Base-by-base conservation (phyloP, 2,888 invertebrate species). In the Diadegma fenestrale region DNA sequence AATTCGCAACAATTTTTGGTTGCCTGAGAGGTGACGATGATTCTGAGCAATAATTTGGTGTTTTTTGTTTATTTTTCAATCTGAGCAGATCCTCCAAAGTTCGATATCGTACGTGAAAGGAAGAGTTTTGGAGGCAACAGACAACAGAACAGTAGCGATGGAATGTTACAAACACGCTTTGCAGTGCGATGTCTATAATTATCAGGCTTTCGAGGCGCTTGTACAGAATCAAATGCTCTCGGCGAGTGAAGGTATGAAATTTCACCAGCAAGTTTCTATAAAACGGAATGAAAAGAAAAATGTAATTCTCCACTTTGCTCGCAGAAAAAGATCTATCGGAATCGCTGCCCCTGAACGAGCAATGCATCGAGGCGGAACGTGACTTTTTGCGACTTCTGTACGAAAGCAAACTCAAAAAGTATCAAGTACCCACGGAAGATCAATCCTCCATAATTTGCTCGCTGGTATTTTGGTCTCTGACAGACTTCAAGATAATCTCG, bases 161-260 rank as follows among this genome's bases (percentile, higher is more conserved):
- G 98, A 97, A 89, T 98, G 97, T 91, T 98, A 98, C 91, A 96
- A 97, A 73, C 96, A 97, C 88, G 98, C 99, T 0, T 94, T 99
- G 54, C 95, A 96, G 77, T 96, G 96, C 76, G 99, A 99, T 93
- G 97, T 98, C 43, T 97, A 97, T 91, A 98, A 98, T 92, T 98
- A 97, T 91, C 99, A 99, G 94, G 99, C 99, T 0, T 96, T 99
- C 88, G 97, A 99, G 91, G 95, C 98, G 26, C 94, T 99, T 58
- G 96, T 98, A 8, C 97, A 98, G 88, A 98, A 99, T 94, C 98
- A 99, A 94, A 98, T 99, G 96, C 95, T 99, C 7, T 97, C 98
- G 88, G 95, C 97, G 37, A 95, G 95, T 89, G 98, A 98, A 95
- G 95, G 98, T 97, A 91, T 41, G 12, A 8, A 75, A 43, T 26